A percentile compares a stretch with the other conserved stretches of the same genome.
phyloP scores from a whole-genome alignment of 2,113 vertebrate genomes.

The Centropristis striata region DNA sequence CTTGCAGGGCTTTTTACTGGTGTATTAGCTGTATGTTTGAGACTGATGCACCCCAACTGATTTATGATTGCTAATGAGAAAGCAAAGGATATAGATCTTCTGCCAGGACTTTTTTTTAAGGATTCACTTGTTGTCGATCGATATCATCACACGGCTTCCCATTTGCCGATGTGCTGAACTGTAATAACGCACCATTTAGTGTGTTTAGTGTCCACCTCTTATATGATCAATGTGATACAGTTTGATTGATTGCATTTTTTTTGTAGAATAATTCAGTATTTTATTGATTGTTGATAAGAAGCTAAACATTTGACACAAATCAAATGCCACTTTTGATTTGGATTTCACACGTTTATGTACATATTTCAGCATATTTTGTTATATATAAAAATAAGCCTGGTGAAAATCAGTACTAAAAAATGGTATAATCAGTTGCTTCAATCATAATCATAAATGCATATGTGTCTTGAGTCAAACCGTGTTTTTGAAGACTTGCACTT shows the following conservation, averaged over 20 bases:
- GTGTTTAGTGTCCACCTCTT: background rate
- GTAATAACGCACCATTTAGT: background rate
- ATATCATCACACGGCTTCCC: background rate
- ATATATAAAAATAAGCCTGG: too few relatives aligned
- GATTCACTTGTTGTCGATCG: background rate
- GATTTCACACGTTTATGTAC: too few relatives aligned
- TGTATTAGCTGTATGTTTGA: background rate
- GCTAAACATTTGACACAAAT: background rate
- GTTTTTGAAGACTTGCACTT: too few relatives aligned
- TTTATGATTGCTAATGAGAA: background rate
- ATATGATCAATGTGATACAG: background rate
- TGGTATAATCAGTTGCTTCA: too few relatives aligned
- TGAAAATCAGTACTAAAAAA: too few relatives aligned
- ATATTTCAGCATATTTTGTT: too few relatives aligned
- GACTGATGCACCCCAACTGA: background rate
- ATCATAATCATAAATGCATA: too few relatives aligned
- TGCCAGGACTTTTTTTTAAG: background rate
- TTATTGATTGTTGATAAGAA: background rate
- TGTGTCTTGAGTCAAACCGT: too few relatives aligned
- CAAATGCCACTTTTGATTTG: background rate
- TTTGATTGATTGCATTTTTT: background rate
- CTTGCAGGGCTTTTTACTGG: background rate
- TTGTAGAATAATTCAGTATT: background rate
- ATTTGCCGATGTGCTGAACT: background rate
- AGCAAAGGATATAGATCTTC: background rate